These are phyloP conservation scores for Ostrea edulis DNA, from an alignment of 1,140 invertebrate genomes.

Conservation along the genomic window DNA sequence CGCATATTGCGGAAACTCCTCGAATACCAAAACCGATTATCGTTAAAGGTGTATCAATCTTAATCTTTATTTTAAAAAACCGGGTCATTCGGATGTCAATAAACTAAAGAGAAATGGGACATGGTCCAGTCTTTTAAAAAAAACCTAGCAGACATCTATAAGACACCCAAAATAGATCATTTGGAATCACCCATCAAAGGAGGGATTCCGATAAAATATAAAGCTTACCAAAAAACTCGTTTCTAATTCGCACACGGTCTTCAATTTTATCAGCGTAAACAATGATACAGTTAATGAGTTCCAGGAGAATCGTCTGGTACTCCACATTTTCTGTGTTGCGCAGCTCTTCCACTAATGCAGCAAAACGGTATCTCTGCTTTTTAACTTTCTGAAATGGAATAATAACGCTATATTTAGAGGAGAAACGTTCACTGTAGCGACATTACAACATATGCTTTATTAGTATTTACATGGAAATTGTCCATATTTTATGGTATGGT, in stretches of 20 bases:
- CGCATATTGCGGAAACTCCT: slow-evolving; percentile 28
- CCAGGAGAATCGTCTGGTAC: slow-evolving; percentile 80
- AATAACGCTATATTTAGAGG: neutral
- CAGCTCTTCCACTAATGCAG: slow-evolving; percentile 80
- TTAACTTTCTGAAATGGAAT: slow-evolving; percentile 66
- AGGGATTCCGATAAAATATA: neutral
- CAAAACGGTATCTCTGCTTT: slow-evolving; percentile 79
- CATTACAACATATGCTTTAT: no score
- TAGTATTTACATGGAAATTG: no score
- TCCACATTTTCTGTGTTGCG: slow-evolving; percentile 72
- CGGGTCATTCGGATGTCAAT: slow-evolving; percentile 18
- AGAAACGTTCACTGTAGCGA: no score
- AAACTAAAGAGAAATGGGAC: slow-evolving; percentile 3
- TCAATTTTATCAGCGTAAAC: slow-evolving; percentile 78
- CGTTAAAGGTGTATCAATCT: slow-evolving; percentile 33
- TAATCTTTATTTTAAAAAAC: neutral
- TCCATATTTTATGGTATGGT: no score
- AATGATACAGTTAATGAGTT: slow-evolving; percentile 82
- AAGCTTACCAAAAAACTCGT: slow-evolving; percentile 81
- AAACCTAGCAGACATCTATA: neutral
- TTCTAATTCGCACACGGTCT: slow-evolving; percentile 79
- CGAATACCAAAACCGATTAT: slow-evolving; percentile 30
- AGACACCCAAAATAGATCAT: neutral
- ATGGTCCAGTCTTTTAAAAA: neutral
- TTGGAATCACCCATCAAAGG: neutral